phyloP scores from a whole-genome alignment of 2,797 vertebrate species.

The Heterohyrax brucei region DNA sequence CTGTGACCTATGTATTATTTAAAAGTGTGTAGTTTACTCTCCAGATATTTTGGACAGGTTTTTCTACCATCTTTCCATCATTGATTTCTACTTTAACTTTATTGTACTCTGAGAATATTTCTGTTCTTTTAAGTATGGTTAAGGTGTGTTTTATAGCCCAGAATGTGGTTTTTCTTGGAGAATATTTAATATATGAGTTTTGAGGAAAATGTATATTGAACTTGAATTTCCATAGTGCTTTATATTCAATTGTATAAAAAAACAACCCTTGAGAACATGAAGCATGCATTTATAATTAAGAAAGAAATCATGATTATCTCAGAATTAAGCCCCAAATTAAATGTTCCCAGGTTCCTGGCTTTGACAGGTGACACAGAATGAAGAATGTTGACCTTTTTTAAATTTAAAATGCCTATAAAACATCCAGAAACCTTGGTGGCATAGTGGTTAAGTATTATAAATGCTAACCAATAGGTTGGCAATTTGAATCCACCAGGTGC shows the following conservation, averaged over 20 bases:
- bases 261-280: constrained; percentile 5
- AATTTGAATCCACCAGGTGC: no score
- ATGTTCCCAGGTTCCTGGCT: not conserved
- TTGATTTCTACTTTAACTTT: not conserved
- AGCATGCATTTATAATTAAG: constrained; percentile 12
- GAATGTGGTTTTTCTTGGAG: no score
- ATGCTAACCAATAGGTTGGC: no score
- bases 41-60: not conserved
- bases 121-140: not conserved
- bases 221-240: constrained; percentile 47
- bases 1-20: no score
- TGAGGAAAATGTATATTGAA: no score
- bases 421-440: no score
- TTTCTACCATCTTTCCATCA: not conserved
- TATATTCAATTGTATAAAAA: constrained; percentile 64
- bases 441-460: no score
- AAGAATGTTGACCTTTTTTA: constrained; percentile 2
- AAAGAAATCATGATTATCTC: constrained; percentile 49
- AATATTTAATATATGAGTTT: no score
- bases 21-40: not conserved
- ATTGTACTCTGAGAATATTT: not conserved
- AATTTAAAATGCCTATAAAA: not conserved
- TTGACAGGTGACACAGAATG: not conserved
- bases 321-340: constrained; percentile 27
- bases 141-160: not conserved